Percentiles rank a stretch among this genome's conserved stretches.
These are phyloP conservation scores for Chalcis sispes DNA, from an alignment of 2,888 invertebrate genomes.

Conservation along the genomic window DNA sequence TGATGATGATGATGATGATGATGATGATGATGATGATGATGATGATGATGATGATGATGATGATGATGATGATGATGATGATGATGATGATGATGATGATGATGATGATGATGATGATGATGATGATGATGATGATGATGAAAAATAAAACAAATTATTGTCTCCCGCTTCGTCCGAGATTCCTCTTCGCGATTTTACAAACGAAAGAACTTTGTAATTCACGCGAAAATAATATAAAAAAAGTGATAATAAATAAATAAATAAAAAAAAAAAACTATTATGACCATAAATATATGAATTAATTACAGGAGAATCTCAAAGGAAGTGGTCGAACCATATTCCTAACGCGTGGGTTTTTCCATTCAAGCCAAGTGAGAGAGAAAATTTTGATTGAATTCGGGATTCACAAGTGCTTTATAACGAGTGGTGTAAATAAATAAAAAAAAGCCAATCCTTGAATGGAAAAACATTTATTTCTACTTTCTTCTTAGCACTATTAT, in stretches of 20 bases:
- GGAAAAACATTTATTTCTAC: conserved; percentile 76
- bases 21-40: no score
- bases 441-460: conserved; percentile 74
- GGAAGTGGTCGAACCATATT: conserved; percentile 29
- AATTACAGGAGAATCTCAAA: conserved; percentile 12
- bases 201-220: no score
- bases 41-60: no score
- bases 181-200: background rate
- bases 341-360: conserved; percentile 69
- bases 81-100: no score
- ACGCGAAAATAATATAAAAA: no score
- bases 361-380: conserved; percentile 75
- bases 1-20: no score
- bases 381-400: conserved; percentile 70
- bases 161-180: conserved; percentile 18
- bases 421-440: conserved; percentile 73
- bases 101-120: no score
- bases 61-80: no score
- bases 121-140: no score
- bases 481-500: conserved; percentile 65
- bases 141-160: no score
- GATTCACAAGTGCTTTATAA: conserved; percentile 61
- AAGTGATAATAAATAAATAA: no score
- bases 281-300: no score
- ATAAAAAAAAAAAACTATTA: background rate